Conservation (phyloP, 2,797 vertebrate genomes). For the Pelodytes ibericus region DNA sequence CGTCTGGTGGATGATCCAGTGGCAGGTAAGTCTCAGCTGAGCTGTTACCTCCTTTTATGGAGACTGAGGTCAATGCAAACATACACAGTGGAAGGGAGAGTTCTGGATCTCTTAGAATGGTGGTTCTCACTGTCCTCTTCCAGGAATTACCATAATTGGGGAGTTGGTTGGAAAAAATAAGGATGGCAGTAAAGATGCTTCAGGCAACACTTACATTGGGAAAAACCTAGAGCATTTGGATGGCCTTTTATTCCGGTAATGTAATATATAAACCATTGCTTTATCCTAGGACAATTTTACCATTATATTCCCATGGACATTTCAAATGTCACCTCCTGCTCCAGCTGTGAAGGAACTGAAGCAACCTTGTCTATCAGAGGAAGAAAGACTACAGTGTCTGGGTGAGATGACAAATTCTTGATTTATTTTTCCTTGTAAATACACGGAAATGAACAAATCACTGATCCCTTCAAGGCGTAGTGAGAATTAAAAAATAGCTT, state of each 20-base stretch:
- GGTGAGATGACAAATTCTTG: background rate
- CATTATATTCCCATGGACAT: background rate
- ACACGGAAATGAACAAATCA: no score
- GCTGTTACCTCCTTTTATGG: no score
- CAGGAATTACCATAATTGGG: constrained; percentile 74
- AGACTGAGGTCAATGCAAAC: no score
- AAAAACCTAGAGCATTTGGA: no score
- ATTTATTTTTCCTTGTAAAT: no score
- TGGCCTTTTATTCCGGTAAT: no score
- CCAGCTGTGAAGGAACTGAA: background rate
- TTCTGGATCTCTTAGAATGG: no score
- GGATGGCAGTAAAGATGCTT: constrained; percentile 51
- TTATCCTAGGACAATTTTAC: constrained; percentile 5
- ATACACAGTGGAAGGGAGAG: no score
- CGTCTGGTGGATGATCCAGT: constrained; percentile 72
- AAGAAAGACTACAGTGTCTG: background rate
- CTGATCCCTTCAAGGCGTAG: no score
- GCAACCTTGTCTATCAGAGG: background rate
- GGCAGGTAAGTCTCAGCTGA: constrained; percentile 75
- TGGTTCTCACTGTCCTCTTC: background rate
- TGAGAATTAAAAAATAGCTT: no score
- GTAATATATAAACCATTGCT: background rate
- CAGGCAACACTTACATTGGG: constrained; percentile 74
- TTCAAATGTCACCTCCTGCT: background rate
- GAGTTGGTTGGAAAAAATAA: constrained; percentile 74